phyloP scores from a whole-genome alignment of 2,797 vertebrate genomes.

The Periophthalmus magnuspinnatus region DNA sequence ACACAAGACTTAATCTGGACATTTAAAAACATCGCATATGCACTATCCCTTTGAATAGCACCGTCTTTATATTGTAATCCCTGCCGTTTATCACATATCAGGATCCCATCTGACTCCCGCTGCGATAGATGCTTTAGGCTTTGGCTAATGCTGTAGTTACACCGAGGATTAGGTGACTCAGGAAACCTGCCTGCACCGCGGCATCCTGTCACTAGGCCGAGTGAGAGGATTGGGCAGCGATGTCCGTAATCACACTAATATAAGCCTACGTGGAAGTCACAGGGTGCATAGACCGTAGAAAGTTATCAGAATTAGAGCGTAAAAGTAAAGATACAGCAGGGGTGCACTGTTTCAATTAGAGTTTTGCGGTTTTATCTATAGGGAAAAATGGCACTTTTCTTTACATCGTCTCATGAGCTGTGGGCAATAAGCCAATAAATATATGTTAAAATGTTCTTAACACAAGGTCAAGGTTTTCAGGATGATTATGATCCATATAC shows the following conservation, averaged over 20 bases:
- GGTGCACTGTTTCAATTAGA: too few relatives aligned
- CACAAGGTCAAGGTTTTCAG: background rate
- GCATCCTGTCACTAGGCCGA: slow-evolving; percentile 41
- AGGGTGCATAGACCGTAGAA: slow-evolving; percentile 21
- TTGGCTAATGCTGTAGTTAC: slow-evolving; percentile 57
- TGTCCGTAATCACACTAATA: slow-evolving; percentile 46
- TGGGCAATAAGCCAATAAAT: background rate
- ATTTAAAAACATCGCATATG: slow-evolving; percentile 44
- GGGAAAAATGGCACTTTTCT: background rate
- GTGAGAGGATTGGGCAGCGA: slow-evolving; percentile 51
- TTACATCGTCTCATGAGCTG: background rate
- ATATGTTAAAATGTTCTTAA: background rate
- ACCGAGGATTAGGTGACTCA: slow-evolving; percentile 59
- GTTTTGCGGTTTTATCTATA: too few relatives aligned
- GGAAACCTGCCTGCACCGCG: slow-evolving; percentile 46
- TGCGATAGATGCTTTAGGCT: slow-evolving; percentile 54
- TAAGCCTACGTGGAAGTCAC: slow-evolving; percentile 53
- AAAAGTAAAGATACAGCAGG: background rate
- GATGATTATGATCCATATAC: background rate
- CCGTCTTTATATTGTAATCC: slow-evolving; percentile 51
- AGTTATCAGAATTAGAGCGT: background rate
- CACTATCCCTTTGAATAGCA: slow-evolving; percentile 26
- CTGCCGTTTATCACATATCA: slow-evolving; percentile 60
- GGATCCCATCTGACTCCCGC: slow-evolving; percentile 44
- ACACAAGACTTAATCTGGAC: slow-evolving; percentile 51